Conservation (phyloP, 2,888 invertebrate genomes). For the Volucella bombylans region DNA sequence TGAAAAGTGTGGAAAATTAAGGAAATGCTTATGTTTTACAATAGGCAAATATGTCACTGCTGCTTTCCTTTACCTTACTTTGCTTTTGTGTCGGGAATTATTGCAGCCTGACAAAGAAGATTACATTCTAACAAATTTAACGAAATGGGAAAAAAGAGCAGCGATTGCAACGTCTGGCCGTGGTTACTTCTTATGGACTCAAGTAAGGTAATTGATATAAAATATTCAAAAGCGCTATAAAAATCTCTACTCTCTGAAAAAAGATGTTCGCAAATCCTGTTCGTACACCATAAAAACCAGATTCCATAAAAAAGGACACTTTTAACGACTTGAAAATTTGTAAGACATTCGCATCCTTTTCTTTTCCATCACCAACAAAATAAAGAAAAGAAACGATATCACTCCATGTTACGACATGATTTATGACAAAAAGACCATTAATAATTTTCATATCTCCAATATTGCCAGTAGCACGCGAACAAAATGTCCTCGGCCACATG, state of each 20-base stretch:
- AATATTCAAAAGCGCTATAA: slow-evolving; percentile 1
- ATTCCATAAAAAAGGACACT: slow-evolving; percentile 11
- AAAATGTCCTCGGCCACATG: not conserved
- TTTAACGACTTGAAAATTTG: slow-evolving; percentile 27
- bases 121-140: too few species aligned
- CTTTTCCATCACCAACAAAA: slow-evolving; percentile 11
- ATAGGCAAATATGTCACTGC: too few species aligned
- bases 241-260: not conserved
- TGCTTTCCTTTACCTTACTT: too few species aligned
- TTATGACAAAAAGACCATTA: slow-evolving; percentile 25
- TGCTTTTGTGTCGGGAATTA: too few species aligned
- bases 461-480: not conserved
- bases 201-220: too few species aligned
- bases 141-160: too few species aligned
- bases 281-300: not conserved
- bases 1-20: too few species aligned
- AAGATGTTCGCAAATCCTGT: slow-evolving; percentile 8
- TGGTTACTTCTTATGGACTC: too few species aligned
- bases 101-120: too few species aligned
- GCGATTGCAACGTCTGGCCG: too few species aligned
- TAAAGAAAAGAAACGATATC: not conserved
- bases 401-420: slow-evolving; percentile 26
- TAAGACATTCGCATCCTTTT: slow-evolving; percentile 9
- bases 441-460: slow-evolving; percentile 36
- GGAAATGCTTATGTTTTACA: too few species aligned